A percentile compares a stretch with the other conserved stretches of the same genome.
These are phyloP conservation scores for Amiota mariae DNA, from an alignment of 2,888 invertebrate species.

Conservation along the genomic window DNA sequence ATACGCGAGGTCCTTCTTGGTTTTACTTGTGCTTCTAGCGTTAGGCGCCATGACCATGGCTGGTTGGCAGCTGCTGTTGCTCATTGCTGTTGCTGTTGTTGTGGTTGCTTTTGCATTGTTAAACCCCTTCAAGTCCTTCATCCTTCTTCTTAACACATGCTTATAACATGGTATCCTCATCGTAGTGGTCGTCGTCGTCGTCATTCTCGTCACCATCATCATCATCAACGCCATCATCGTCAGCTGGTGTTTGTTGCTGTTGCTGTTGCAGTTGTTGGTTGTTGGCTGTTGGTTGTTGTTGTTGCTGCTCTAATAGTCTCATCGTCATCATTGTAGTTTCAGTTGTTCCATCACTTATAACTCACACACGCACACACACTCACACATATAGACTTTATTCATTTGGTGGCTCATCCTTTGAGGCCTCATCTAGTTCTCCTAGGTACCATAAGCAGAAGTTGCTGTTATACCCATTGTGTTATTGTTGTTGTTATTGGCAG, in stretches of 20 bases:
- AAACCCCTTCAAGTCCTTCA: constrained; percentile 3
- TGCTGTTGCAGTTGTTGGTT: constrained; percentile 8
- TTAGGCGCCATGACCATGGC: constrained; percentile 19
- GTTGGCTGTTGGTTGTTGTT: too few relatives aligned
- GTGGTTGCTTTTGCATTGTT: constrained; percentile 20
- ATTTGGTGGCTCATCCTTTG: too few relatives aligned
- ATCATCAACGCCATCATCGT: constrained; percentile 15
- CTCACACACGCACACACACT: constrained; percentile 22
- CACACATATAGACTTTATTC: neutral
- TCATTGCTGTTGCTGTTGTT: constrained; percentile 32
- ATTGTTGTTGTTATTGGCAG: constrained; percentile 31
- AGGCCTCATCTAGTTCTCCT: too few relatives aligned
- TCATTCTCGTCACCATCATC: neutral
- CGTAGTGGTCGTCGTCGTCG: constrained; percentile 34
- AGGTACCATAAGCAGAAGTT: too few relatives aligned
- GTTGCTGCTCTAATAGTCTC: constrained; percentile 7
- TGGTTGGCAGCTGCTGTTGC: constrained; percentile 57
- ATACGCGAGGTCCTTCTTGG: neutral
- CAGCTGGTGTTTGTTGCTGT: constrained; percentile 37
- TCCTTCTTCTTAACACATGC: constrained; percentile 15
- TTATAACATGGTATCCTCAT: constrained; percentile 39
- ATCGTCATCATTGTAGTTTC: neutral
- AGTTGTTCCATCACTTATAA: constrained; percentile 25
- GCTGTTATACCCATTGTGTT: neutral
- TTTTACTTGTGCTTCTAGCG: neutral